Conservation (phyloP, 2,797 vertebrate species). For the Hyperoplus immaculatus region DNA sequence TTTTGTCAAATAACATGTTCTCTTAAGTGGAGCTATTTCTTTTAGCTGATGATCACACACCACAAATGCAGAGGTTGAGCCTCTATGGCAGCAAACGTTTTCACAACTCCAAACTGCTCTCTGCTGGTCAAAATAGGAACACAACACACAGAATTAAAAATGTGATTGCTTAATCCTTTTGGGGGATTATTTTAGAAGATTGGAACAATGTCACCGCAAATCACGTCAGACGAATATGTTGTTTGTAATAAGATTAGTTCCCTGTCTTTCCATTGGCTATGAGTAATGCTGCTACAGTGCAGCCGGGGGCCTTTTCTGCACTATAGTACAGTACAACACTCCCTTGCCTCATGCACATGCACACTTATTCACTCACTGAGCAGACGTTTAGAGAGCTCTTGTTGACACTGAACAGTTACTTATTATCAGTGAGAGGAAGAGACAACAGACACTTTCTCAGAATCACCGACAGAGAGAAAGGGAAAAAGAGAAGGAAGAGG, state of each 20-base stretch:
- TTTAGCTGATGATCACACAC: background rate
- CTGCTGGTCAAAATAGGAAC: conserved; percentile 57
- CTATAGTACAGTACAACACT: background rate
- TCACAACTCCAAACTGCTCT: conserved; percentile 52
- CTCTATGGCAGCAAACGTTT: background rate
- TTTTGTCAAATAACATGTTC: background rate
- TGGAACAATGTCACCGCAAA: background rate
- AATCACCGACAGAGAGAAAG: conserved; percentile 28
- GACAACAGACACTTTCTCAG: conserved; percentile 48
- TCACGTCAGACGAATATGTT: background rate
- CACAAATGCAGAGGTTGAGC: background rate
- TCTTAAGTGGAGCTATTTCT: background rate
- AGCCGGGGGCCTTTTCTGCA: background rate
- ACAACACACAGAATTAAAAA: background rate
- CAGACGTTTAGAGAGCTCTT: conserved; percentile 30
- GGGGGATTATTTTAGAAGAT: background rate
- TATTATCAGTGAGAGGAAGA: conserved; percentile 52
- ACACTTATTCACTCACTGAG: conserved; percentile 15
- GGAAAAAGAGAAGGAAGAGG: conserved; percentile 7
- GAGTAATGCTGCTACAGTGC: background rate
- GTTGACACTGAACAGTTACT: conserved; percentile 58
- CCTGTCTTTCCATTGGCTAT: background rate
- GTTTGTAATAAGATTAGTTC: background rate
- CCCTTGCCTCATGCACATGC: background rate
- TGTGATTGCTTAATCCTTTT: background rate